Evolutionary conservation across 2,888 invertebrate genomes (phyloP).

Genomic region (Heteromurus nitidus): DNA sequence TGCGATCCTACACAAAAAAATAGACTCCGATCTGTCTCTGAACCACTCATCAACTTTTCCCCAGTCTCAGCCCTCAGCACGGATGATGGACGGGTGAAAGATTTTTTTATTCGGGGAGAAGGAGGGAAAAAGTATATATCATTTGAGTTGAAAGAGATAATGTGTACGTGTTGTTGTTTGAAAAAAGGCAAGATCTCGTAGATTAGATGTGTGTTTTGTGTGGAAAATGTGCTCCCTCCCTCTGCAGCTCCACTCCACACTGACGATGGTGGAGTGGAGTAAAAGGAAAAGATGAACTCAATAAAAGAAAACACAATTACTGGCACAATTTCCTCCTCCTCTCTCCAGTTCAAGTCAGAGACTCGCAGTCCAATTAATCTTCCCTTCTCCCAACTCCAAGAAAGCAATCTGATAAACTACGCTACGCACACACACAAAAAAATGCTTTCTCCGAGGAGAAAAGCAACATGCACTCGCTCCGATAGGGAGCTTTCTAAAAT

Average conservation of each 20-base stretch:
- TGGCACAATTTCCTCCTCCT: conserved; percentile 46
- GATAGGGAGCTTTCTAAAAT: no score
- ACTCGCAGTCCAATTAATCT: conserved; percentile 49
- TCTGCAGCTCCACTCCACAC: background rate
- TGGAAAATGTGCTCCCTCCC: no score
- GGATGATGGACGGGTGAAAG: conserved; percentile 21
- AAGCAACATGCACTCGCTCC: no score
- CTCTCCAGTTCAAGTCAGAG: no score
- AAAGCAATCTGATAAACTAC: no score
- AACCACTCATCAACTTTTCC: background rate
- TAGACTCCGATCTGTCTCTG: background rate
- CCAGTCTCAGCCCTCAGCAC: background rate
- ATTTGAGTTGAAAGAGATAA: background rate
- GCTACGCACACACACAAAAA: no score
- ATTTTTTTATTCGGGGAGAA: no score
- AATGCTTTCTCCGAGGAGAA: no score
- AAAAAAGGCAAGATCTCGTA: no score
- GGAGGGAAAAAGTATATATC: background rate
- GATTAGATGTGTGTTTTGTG: background rate
- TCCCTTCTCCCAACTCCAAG: conserved; percentile 10
- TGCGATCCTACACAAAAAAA: conserved; percentile 5
- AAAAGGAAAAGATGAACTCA: conserved; percentile 36
- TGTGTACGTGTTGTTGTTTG: background rate
- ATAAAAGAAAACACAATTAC: conserved; percentile 61
- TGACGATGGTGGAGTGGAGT: background rate